A percentile compares a stretch with the other conserved stretches of the same genome.
phyloP scores from a whole-genome alignment of 2,113 vertebrate species.

The Sapayoa aenigma region DNA sequence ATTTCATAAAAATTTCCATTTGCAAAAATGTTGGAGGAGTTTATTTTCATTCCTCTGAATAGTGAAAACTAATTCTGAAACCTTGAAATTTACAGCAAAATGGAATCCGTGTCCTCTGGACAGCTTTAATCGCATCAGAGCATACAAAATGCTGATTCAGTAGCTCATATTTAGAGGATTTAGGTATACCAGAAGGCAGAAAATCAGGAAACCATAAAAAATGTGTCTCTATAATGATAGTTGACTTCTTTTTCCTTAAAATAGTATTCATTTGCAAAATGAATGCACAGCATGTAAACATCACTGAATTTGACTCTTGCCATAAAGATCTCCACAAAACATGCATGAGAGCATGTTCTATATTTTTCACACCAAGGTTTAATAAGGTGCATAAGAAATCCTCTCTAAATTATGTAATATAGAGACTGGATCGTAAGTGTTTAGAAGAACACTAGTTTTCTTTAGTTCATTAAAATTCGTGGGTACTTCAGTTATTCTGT shows the following conservation, averaged over 20 bases:
- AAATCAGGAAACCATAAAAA: conserved; percentile 22
- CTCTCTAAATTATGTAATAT: not conserved
- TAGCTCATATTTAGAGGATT: conserved; percentile 37
- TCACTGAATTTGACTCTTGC: not conserved
- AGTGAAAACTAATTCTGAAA: conserved; percentile 55
- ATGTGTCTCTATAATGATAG: not conserved
- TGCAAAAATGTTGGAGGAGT: conserved; percentile 12
- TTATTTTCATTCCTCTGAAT: conserved; percentile 50
- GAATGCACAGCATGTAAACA: not conserved
- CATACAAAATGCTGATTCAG: conserved; percentile 53
- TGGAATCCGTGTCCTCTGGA: conserved; percentile 2
- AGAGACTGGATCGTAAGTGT: not conserved
- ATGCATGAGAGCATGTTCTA: not conserved
- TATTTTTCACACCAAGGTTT: not conserved
- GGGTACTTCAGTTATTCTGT: not conserved
- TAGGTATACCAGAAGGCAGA: conserved; percentile 14
- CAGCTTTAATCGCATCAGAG: conserved; percentile 17
- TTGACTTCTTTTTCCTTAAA: not conserved
- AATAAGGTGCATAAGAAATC: not conserved
- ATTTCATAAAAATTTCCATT: conserved; percentile 53
- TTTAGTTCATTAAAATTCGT: not conserved
- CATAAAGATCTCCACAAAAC: not conserved
- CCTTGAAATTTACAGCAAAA: conserved; percentile 20
- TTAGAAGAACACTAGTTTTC: not conserved
- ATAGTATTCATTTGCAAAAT: not conserved